Evolutionary conservation across 2,113 vertebrate genomes (phyloP).

Genomic region (Eptesicus fuscus): DNA sequence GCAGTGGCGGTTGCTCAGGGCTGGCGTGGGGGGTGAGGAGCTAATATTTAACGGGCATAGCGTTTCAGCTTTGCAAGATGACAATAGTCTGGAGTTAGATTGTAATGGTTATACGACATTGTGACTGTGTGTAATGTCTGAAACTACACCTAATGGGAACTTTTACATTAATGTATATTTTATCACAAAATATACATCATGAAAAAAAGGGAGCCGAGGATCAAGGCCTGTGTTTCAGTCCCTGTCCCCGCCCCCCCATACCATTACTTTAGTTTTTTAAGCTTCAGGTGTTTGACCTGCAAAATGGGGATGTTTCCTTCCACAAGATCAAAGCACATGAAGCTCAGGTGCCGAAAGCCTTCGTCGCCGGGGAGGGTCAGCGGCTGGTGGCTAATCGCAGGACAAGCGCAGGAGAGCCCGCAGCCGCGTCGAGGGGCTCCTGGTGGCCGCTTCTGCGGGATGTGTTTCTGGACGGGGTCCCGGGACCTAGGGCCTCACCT

Average conservation of each 20-base stretch:
- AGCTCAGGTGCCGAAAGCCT: neutral
- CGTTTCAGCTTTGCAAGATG: neutral
- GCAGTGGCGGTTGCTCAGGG: too few species aligned
- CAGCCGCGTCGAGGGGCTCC: neutral
- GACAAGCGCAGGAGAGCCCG: too few species aligned
- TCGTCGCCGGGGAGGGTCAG: accelerated
- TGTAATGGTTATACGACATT: accelerated
- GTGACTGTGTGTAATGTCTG: neutral
- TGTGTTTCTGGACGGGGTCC: neutral
- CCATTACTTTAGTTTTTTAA: neutral
- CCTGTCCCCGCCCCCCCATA: accelerated
- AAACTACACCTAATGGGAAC: neutral
- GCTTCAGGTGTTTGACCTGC: neutral
- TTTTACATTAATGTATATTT: neutral
- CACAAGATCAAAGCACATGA: neutral
- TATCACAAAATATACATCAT: neutral
- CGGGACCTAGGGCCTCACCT: accelerated
- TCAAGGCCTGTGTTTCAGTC: neutral
- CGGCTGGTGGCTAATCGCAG: too few species aligned
- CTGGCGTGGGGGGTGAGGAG: accelerated
- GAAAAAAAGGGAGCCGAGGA: neutral
- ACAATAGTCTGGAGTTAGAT: neutral
- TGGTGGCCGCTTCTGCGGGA: neutral
- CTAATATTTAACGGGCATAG: neutral
- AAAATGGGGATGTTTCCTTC: neutral